These are phyloP conservation scores for Bufo gargarizans DNA, from an alignment of 2,113 vertebrate genomes.

Conservation along the genomic window DNA sequence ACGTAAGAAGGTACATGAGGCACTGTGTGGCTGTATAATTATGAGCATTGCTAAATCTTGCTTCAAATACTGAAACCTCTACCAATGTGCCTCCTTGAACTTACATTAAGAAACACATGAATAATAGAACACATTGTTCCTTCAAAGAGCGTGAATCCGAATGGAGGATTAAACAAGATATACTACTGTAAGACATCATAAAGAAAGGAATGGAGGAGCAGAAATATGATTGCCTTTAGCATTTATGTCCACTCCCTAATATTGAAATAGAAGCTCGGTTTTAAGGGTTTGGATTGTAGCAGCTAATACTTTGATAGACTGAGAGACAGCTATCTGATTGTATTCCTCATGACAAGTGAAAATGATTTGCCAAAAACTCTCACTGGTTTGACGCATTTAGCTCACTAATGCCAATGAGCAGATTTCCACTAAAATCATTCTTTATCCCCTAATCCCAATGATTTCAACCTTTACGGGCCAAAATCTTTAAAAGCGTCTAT, in stretches of 20 bases:
- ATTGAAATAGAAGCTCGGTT: conserved; percentile 26
- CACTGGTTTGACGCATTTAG: conserved; percentile 30
- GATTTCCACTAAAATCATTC: conserved; percentile 32
- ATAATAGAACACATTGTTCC: conserved; percentile 24
- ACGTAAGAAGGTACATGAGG: neutral
- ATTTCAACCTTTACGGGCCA: conserved; percentile 32
- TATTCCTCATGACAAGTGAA: conserved; percentile 17
- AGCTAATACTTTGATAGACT: conserved; percentile 38
- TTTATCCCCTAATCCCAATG: conserved; percentile 46
- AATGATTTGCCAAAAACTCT: conserved; percentile 22
- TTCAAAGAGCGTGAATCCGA: neutral
- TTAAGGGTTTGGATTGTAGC: conserved; percentile 16
- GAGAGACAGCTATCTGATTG: conserved; percentile 36
- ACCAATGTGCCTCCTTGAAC: neutral
- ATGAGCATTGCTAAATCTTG: neutral
- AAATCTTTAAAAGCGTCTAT: conserved; percentile 29
- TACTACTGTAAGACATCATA: conserved; percentile 35
- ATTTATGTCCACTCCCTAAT: conserved; percentile 39
- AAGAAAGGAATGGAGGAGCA: conserved; percentile 1
- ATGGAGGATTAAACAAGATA: conserved; percentile 30
- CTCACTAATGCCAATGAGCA: conserved; percentile 39
- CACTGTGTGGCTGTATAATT: neutral
- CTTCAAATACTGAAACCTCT: neutral
- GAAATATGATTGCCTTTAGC: conserved; percentile 26
- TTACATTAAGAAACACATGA: neutral